Percentiles rank a stretch among this genome's conserved stretches.
Evolutionary conservation across 2,888 invertebrate genomes (phyloP).

Genomic region (Euplagia quadripunctaria): DNA sequence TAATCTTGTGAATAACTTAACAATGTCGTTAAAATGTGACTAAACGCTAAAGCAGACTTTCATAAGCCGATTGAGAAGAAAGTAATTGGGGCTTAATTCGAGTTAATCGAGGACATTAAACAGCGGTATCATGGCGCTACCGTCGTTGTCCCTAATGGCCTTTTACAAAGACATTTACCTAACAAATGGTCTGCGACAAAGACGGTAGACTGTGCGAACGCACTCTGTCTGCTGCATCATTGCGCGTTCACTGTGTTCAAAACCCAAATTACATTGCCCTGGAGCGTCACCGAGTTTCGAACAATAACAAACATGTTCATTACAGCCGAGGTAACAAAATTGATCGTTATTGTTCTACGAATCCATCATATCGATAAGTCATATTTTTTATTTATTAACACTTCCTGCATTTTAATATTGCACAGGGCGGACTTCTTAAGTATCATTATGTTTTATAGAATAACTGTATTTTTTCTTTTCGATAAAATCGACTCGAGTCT

Average conservation of each 20-base stretch:
- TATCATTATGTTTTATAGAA: too few species aligned
- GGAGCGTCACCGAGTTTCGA: not conserved
- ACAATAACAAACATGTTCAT: not conserved
- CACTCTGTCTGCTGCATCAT: not conserved
- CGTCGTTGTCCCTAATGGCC: conserved; percentile 57
- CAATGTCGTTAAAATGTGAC: conserved; percentile 7
- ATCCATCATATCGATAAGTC: not conserved
- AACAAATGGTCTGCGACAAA: conserved; percentile 45
- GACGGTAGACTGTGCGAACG: not conserved
- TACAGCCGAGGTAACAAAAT: not conserved
- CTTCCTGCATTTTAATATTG: too few species aligned
- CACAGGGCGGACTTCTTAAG: too few species aligned
- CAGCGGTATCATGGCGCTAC: conserved; percentile 56
- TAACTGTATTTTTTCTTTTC: too few species aligned
- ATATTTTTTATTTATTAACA: too few species aligned
- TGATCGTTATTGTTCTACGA: not conserved
- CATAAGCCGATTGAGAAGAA: conserved; percentile 45
- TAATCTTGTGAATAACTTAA: not conserved
- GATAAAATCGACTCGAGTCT: too few species aligned
- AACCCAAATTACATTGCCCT: not conserved
- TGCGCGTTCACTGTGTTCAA: not conserved
- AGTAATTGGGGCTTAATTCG: conserved; percentile 58
- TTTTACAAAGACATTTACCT: conserved; percentile 57
- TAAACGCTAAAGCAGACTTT: conserved; percentile 25
- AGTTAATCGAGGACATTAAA: conserved; percentile 63